A percentile compares a stretch with the other conserved stretches of the same genome.
Evolutionary conservation across 2,888 invertebrate species (phyloP).

Genomic region (Chymomyza procnemis): DNA sequence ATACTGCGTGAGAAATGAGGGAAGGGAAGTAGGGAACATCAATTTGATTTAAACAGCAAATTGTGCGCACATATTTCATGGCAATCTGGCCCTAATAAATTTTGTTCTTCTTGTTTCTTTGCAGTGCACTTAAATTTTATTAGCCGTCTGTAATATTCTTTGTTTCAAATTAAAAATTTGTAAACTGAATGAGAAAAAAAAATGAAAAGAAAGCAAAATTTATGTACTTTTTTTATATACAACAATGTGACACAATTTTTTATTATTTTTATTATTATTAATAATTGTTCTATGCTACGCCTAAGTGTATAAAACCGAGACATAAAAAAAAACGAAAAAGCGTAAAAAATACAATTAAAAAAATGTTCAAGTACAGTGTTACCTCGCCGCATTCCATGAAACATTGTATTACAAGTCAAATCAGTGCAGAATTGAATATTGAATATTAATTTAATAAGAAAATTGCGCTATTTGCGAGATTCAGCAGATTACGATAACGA

Average conservation of each 20-base stretch:
- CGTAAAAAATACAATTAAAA: slow-evolving; percentile 11
- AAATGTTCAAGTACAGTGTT: slow-evolving; percentile 36
- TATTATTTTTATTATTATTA: background rate
- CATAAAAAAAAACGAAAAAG: background rate
- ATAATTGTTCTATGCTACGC: background rate
- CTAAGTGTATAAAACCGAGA: slow-evolving; percentile 27
- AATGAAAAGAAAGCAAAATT: too few species aligned
- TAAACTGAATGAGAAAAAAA: background rate
- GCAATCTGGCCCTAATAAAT: slow-evolving; percentile 1
- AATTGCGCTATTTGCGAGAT: too few species aligned
- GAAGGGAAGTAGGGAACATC: background rate
- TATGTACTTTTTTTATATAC: slow-evolving; percentile 1
- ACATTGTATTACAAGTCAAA: too few species aligned
- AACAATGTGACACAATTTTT: background rate
- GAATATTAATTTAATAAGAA: too few species aligned
- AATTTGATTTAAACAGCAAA: slow-evolving; percentile 5
- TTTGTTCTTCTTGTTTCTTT: background rate
- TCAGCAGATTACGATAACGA: too few species aligned
- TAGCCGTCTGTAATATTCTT: background rate
- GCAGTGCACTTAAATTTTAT: background rate
- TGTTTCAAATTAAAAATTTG: background rate
- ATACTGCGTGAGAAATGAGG: background rate
- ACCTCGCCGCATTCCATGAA: too few species aligned
- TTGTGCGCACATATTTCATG: slow-evolving; percentile 3
- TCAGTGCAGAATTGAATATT: too few species aligned